Evolutionary conservation across 2,113 vertebrate species (phyloP).

Genomic region (Dipodomys ordii): DNA sequence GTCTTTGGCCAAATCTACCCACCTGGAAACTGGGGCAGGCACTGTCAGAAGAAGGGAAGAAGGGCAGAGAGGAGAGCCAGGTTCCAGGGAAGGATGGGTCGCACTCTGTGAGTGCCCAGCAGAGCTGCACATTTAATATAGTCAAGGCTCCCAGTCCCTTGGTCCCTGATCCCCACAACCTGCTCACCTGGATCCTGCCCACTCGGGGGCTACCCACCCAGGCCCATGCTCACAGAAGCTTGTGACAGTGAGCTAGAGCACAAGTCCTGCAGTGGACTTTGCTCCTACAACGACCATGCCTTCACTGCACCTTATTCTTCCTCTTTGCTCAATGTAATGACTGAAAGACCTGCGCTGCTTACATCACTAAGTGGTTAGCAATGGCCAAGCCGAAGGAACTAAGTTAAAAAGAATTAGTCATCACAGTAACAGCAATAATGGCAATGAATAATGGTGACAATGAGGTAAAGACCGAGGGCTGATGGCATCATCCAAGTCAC

Average conservation of each 20-base stretch:
- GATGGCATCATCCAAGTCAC: background rate
- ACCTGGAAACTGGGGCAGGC: too few species aligned
- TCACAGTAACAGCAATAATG: background rate
- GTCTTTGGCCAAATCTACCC: too few species aligned
- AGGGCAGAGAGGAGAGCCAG: too few species aligned
- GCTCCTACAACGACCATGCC: fast-evolving
- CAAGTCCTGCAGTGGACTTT: background rate
- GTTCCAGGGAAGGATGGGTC: too few species aligned
- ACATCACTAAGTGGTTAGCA: background rate
- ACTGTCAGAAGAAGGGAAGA: too few species aligned
- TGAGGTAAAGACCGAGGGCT: background rate
- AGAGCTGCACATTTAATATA: fast-evolving
- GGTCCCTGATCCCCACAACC: background rate
- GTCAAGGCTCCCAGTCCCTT: background rate
- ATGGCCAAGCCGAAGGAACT: background rate
- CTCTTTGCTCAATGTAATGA: background rate
- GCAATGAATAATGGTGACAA: background rate
- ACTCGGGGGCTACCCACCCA: fast-evolving
- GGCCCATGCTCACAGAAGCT: background rate
- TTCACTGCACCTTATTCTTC: background rate
- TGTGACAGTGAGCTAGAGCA: too few species aligned
- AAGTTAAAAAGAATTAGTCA: background rate
- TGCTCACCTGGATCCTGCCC: too few species aligned
- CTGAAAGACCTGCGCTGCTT: too few species aligned
- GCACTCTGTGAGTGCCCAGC: too few species aligned